Base-by-base conservation (phyloP, 2,888 invertebrate genomes). In the Pelosia muscerda region DNA sequence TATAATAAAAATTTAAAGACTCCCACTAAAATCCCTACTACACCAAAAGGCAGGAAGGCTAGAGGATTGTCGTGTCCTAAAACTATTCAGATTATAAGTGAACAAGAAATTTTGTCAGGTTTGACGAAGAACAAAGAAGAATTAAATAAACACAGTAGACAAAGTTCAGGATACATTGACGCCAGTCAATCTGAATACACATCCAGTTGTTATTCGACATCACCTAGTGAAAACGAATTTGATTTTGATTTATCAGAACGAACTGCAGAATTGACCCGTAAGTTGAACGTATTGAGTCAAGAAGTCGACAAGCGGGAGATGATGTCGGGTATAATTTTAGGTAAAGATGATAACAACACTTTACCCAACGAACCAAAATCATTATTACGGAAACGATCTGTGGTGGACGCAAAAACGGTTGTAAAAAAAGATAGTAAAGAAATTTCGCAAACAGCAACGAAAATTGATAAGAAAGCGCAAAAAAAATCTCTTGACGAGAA, bases 141-240 rank as follows among this genome's bases (percentile, higher is more conserved):
- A 64, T 82, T 88, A 23, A 90, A 88, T 57, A 90, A 90, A 76
- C 87, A 84, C 38, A 92, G 94, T 68, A 87, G 88, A 77, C 90
- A 91, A 68, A 94, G 92, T 73, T 95, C 95, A 19, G 95, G 95
- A 15, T 95, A 95, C 71, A 82, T 94, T 8, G 95, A 95, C 76
- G 95, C 95, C 23, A 95, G 95, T 81, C 95, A 95, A 75, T 95
- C 95, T 22, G 95, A 95, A 80, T 92, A 93, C 42, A 95, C 95
- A 1, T 95, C 95, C 10, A 95, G 95, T 82, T 95, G 95, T 78
- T 95, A 94, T 79, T 95, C 95, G 23, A 88, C 94, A 31, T 94
- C 95, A 53, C 93, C 95, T 0, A 95, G 95, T 81, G 95, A 95
- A 88, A 95, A 95, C 71, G 95, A 95, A 82, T 94, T 89, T 68